Percentiles rank a stretch among this genome's conserved stretches.
Evolutionary conservation across 1,140 invertebrate species (phyloP).

Genomic region (Papilio dardanus): DNA sequence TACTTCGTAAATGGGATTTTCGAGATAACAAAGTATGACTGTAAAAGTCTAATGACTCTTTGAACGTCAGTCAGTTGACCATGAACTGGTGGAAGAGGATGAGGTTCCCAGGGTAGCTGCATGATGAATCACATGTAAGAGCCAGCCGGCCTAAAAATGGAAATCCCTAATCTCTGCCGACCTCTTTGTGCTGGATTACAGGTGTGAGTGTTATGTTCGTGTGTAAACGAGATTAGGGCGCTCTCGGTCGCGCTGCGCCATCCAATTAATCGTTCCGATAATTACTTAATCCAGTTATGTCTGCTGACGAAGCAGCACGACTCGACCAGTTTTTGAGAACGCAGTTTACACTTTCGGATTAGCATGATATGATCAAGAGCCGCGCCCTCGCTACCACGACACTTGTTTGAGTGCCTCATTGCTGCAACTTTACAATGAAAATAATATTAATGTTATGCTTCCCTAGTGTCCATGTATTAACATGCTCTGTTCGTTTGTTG

Average conservation of each 20-base stretch:
- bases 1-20: no score
- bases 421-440: neutral
- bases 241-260: slow-evolving; percentile 17
- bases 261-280: slow-evolving; percentile 52
- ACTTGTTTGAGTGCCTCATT: neutral
- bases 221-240: neutral
- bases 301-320: neutral
- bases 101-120: neutral
- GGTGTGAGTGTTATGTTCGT: neutral
- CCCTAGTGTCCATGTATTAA: no score
- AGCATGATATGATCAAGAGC: no score
- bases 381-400: no score
- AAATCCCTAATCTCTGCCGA: neutral
- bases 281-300: slow-evolving; percentile 49
- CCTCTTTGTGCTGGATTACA: neutral
- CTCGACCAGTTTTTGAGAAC: no score
- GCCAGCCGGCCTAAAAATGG: no score
- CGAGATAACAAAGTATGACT: no score
- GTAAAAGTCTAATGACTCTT: no score
- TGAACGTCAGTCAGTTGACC: no score
- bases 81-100: neutral
- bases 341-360: no score
- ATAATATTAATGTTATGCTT: neutral
- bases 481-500: slow-evolving; percentile 56
- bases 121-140: no score